Base-by-base conservation (phyloP, 2,113 vertebrate species). In the Caranx ignobilis region DNA sequence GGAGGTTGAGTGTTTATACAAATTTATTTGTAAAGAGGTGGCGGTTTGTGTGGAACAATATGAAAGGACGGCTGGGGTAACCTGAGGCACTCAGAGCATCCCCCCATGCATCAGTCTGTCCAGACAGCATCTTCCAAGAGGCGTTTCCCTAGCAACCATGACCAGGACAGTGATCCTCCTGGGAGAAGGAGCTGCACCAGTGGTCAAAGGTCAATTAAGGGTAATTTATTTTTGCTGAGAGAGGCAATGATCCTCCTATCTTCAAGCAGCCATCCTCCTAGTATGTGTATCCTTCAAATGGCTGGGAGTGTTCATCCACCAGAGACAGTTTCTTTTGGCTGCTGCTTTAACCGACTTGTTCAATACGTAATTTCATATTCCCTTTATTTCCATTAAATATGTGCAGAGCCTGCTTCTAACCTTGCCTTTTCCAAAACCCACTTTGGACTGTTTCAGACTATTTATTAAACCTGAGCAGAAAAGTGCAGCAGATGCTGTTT, bases 121-220 rank as follows among this genome's bases (percentile, higher is more conserved):
- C 45, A 62, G 34, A 57, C 62, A 67, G 31, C 41, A 75, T 89
- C 67, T 64, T 80, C 31, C 65, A 71, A 77, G 37, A 71, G 72
- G 54, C 26, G 87, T 94, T 92, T 86, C 94, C 91, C 93, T 54
- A 52, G 90, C 77, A 94, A 95, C 93, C 52, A 12, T 5, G n/a
- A 13, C 54, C 48, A 77, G 73, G 89, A 90, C 75, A 88, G 78
- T 16, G 55, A 69, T 81, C 82, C 84, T 87, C 87, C 43, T 2
- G 48, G 66, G 84, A 77, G 59, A 55, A 37, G 50, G 66, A 19
- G 52, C 59, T 52, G 74, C 47, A 39, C 62, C 6, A 34, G 47
- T 48, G 82, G 89, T 91, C 85, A 93, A 90, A 94, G 92, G 91
- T 95, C 89, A 93, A 93, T 86, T 87, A 81, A 56, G 79, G 79